Percentiles rank a stretch among this genome's conserved stretches.
phyloP scores from a whole-genome alignment of 30 jellyfish, hydroid and myxozoan genomes.

The Morbakka virulenta region DNA sequence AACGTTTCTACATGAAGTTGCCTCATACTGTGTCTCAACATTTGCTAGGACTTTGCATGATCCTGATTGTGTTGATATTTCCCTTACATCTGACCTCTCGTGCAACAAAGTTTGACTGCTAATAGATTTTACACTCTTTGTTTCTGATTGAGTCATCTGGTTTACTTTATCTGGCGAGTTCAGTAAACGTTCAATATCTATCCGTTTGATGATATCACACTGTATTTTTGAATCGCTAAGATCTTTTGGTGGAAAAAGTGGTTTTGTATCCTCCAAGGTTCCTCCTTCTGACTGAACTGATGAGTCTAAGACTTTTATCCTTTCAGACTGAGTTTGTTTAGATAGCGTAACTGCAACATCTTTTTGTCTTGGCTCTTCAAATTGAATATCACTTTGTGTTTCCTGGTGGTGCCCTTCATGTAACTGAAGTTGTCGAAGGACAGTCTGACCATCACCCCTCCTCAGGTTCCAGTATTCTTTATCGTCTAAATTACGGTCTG shows the following conservation, averaged over 20 bases:
- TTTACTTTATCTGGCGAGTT: neutral
- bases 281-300: neutral
- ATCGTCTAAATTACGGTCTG: neutral
- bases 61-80: neutral
- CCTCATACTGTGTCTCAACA: neutral
- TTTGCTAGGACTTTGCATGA: neutral
- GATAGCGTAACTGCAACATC: neutral
- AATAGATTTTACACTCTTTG: neutral
- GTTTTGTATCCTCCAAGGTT: neutral
- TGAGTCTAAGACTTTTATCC: neutral
- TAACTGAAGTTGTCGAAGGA: neutral
- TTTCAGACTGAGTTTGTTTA: neutral
- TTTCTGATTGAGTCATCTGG: neutral
- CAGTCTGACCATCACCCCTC: neutral
- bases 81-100: neutral
- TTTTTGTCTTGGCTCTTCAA: neutral
- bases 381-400: neutral
- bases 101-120: neutral
- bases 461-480: neutral
- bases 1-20: neutral
- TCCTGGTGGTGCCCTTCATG: neutral
- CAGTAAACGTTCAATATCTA: neutral
- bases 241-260: neutral
- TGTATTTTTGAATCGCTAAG: neutral
- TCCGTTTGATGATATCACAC: neutral